Percentiles rank a stretch among this genome's conserved stretches.
phyloP scores from a whole-genome alignment of 1,140 invertebrate species.

The Lasaia peninsularis region DNA sequence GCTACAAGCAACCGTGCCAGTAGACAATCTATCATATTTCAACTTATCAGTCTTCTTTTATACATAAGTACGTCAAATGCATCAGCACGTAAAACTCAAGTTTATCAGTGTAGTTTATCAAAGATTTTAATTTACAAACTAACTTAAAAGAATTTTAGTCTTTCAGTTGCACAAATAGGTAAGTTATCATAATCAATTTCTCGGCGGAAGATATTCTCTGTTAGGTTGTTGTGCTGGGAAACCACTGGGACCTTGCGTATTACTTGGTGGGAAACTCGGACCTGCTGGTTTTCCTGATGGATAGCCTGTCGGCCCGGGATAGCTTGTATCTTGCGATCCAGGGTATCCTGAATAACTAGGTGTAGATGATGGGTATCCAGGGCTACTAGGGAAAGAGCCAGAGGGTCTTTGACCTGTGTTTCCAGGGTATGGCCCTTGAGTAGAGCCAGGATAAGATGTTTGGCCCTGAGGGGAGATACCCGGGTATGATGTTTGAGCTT shows the following conservation, averaged over 20 bases:
- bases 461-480: constrained; percentile 43
- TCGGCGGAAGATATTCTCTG: constrained; percentile 79
- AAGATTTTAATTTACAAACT: background rate
- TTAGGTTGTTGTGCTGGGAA: constrained; percentile 60
- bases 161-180: constrained; percentile 11
- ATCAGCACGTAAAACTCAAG: no score
- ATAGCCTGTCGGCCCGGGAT: constrained; percentile 53
- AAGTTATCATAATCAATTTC: constrained; percentile 43
- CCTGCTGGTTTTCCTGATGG: constrained; percentile 65
- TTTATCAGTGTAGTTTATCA: background rate
- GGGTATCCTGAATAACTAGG: constrained; percentile 58
- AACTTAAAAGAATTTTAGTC: constrained; percentile 28
- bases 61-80: no score
- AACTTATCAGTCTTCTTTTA: no score
- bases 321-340: constrained; percentile 37
- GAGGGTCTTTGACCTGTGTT: constrained; percentile 34
- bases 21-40: no score
- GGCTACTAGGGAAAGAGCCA: constrained; percentile 73
- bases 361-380: constrained; percentile 70
- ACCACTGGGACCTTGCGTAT: constrained; percentile 31
- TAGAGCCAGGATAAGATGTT: constrained; percentile 15
- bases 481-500: background rate
- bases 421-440: constrained; percentile 32
- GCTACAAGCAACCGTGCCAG: no score
- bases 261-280: constrained; percentile 52